phyloP scores from a whole-genome alignment of 2,113 vertebrate genomes.

The Corythoichthys intestinalis region DNA sequence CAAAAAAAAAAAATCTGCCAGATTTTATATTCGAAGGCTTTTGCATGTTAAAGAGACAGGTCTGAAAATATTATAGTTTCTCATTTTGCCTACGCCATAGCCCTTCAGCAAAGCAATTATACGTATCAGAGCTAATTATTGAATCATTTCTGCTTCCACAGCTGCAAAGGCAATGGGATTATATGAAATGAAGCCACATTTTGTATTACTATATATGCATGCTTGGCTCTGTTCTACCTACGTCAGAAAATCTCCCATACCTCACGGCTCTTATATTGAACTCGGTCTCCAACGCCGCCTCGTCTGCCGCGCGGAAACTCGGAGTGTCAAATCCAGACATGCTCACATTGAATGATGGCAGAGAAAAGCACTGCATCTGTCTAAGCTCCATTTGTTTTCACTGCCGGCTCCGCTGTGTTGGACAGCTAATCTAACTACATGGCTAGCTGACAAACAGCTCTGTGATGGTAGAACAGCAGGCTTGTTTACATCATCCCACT shows the following conservation, averaged over 20 bases:
- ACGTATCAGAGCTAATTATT: constrained; percentile 1
- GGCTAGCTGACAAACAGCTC: constrained; percentile 62
- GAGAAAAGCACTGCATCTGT: constrained; percentile 43
- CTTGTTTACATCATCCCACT: constrained; percentile 46
- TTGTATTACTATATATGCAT: background rate
- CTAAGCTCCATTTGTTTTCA: constrained; percentile 58
- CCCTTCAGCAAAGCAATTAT: constrained; percentile 4
- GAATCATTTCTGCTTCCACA: constrained; percentile 5
- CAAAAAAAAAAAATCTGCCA: background rate
- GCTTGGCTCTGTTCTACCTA: constrained; percentile 12
- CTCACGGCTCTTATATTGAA: constrained; percentile 17
- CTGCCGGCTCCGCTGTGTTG: constrained; percentile 50
- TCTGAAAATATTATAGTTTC: background rate
- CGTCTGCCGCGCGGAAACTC: constrained; percentile 27
- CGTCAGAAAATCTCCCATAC: constrained; percentile 16
- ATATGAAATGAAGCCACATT: constrained; percentile 7
- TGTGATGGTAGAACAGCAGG: constrained; percentile 55
- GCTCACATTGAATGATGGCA: constrained; percentile 55
- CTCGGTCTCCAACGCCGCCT: constrained; percentile 7
- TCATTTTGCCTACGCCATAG: background rate
- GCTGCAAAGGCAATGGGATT: constrained; percentile 5
- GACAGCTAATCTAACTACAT: constrained; percentile 61
- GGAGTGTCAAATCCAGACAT: constrained; percentile 35
- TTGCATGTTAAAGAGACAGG: background rate
- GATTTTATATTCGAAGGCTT: background rate